phyloP scores from a whole-genome alignment of 2,113 vertebrate species.

The Anoura caudifer region DNA sequence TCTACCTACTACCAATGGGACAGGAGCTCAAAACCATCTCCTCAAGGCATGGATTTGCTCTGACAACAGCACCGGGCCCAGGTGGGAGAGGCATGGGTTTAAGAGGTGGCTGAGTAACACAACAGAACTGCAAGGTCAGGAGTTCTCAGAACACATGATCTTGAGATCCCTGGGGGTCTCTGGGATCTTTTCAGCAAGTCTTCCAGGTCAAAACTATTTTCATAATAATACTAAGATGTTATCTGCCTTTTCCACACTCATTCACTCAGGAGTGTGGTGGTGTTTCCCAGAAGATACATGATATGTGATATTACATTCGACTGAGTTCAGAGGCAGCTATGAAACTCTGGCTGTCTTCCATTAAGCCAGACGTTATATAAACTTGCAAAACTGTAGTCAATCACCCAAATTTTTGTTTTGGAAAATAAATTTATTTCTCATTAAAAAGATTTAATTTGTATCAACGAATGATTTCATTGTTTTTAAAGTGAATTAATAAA shows the following conservation, averaged over 20 bases:
- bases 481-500: background rate
- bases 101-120: background rate
- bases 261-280: background rate
- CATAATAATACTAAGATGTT: background rate
- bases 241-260: background rate
- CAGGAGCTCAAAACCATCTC: background rate
- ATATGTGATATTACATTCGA: background rate
- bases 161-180: background rate
- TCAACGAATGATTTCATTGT: background rate
- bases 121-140: background rate
- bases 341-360: slow-evolving; percentile 8
- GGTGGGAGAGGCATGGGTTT: background rate
- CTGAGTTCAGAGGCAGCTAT: background rate
- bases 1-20: background rate
- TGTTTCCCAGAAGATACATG: slow-evolving; percentile 16
- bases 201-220: background rate
- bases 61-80: background rate
- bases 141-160: background rate
- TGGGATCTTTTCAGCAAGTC: background rate
- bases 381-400: slow-evolving; percentile 19
- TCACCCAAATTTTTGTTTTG: background rate
- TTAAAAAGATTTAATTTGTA: slow-evolving; percentile 1
- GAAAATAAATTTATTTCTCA: slow-evolving; percentile 14
- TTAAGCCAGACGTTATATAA: background rate
- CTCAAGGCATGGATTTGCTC: slow-evolving; percentile 15